Evolutionary conservation across 2,888 invertebrate species (phyloP).

Genomic region (Chrysolina haemoptera): DNA sequence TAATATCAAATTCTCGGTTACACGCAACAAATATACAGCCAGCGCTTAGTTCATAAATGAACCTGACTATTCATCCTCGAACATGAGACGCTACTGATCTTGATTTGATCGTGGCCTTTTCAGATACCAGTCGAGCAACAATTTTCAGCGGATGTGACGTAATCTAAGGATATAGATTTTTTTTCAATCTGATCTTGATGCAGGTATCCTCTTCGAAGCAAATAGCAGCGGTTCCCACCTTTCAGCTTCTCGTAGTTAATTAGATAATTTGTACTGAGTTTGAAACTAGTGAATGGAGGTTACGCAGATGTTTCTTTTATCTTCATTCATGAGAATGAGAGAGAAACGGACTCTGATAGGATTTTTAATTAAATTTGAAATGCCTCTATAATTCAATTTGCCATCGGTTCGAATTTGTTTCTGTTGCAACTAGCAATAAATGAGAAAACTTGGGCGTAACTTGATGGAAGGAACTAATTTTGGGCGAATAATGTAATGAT

Average conservation of each 20-base stretch:
- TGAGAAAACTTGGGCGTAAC: conserved; percentile 37
- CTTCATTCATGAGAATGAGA: conserved; percentile 36
- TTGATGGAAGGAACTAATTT: conserved; percentile 39
- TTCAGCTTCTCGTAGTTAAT: conserved; percentile 33
- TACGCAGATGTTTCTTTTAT: conserved; percentile 33
- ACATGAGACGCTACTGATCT: conserved; percentile 50
- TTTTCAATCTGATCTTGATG: conserved; percentile 41
- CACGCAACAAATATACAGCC: no score
- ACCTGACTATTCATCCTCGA: not conserved
- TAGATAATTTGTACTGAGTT: conserved; percentile 40
- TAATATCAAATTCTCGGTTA: no score
- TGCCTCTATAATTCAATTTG: conserved; percentile 38
- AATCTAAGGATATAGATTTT: conserved; percentile 56
- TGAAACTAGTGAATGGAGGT: conserved; percentile 35
- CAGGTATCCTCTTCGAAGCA: conserved; percentile 34
- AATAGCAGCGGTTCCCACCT: conserved; percentile 16
- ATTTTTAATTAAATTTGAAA: conserved; percentile 45
- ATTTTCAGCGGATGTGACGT: conserved; percentile 59
- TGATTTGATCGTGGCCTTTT: conserved; percentile 51
- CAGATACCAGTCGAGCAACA: conserved; percentile 58
- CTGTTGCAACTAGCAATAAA: conserved; percentile 41
- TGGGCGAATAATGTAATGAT: conserved; percentile 32
- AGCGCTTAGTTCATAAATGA: no score
- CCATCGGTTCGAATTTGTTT: conserved; percentile 38
- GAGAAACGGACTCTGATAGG: conserved; percentile 15